These are phyloP conservation scores for Periphyllus acericola DNA, from an alignment of 2,888 invertebrate species.

Conservation along the genomic window DNA sequence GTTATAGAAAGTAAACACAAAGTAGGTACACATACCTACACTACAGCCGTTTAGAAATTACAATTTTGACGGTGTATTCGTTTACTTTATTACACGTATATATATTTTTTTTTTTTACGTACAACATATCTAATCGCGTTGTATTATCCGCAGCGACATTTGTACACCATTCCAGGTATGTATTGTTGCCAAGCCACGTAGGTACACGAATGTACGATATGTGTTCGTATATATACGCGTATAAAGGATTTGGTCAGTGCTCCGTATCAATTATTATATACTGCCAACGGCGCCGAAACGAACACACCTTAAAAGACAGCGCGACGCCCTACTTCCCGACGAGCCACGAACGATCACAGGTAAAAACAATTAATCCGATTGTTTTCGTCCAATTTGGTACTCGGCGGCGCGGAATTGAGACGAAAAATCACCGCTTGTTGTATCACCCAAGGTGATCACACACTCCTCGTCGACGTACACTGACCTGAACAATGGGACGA, in stretches of 20 bases:
- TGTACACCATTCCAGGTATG: neutral
- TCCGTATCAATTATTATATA: neutral
- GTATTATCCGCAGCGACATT: no score
- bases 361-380: neutral
- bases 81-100: neutral
- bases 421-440: neutral
- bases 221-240: neutral
- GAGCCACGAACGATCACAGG: neutral
- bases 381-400: neutral
- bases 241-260: neutral
- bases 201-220: neutral
- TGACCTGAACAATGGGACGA: neutral
- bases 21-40: neutral
- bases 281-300: neutral
- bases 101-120: neutral
- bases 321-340: constrained; percentile 4
- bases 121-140: neutral
- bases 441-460: neutral
- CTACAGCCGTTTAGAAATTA: neutral
- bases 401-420: neutral
- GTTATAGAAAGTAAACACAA: neutral
- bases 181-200: neutral
- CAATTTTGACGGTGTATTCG: neutral
- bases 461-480: neutral
- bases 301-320: neutral